phyloP scores from a whole-genome alignment of 2,113 vertebrate genomes.

The Ranitomeya variabilis region DNA sequence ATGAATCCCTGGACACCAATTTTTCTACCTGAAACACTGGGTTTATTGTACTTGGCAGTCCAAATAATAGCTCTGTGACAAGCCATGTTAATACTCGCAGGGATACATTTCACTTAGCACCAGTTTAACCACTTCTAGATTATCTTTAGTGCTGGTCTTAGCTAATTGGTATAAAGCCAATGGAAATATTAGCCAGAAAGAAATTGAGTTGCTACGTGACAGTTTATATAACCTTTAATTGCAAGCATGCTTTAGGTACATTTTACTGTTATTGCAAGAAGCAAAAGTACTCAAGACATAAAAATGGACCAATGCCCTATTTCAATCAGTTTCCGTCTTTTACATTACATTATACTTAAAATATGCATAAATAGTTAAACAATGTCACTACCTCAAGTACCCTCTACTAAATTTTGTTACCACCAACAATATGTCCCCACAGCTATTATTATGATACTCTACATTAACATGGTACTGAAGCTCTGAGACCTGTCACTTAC shows the following conservation, averaged over 20 bases:
- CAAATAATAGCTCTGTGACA: slow-evolving; percentile 68
- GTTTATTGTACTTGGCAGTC: slow-evolving; percentile 62
- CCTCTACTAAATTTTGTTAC: neutral
- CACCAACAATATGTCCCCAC: neutral
- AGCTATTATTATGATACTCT: neutral
- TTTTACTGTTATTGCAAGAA: neutral
- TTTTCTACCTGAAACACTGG: slow-evolving; percentile 64
- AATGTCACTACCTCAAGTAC: neutral
- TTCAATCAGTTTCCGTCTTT: neutral
- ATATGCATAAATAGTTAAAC: neutral
- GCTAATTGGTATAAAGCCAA: neutral
- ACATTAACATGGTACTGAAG: no score
- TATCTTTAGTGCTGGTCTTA: slow-evolving; percentile 38
- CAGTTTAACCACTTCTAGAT: slow-evolving; percentile 40
- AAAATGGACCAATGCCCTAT: neutral
- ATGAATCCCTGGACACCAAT: slow-evolving; percentile 66
- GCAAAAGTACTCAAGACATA: neutral
- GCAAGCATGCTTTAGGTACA: no score
- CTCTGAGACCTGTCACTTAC: no score
- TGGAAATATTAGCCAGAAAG: slow-evolving; percentile 10
- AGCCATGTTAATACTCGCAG: slow-evolving; percentile 64
- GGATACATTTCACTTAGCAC: slow-evolving; percentile 62
- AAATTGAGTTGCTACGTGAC: neutral
- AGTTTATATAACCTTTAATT: neutral
- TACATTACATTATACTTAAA: neutral